Evolutionary conservation across 2,113 vertebrate species (phyloP).

Genomic region (Gasterosteus aculeatus): DNA sequence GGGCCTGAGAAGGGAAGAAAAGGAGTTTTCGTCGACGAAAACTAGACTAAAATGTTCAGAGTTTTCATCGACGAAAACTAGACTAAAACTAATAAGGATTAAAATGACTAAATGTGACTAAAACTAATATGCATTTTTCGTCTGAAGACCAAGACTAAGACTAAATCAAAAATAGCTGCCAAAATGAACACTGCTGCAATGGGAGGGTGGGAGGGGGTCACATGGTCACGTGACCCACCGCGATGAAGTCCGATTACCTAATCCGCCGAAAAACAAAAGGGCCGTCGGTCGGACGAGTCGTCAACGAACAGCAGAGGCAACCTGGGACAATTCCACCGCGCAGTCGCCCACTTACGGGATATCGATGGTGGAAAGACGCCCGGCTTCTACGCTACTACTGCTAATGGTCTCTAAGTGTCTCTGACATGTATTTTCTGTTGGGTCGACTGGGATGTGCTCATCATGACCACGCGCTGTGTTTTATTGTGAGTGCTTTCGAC

Average conservation of each 20-base stretch:
- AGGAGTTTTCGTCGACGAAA: no score
- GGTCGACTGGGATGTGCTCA: constrained; percentile 67
- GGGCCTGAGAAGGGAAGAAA: no score
- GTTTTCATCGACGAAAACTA: no score
- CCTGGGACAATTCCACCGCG: constrained; percentile 58
- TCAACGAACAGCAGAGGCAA: constrained; percentile 46
- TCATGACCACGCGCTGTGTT: constrained; percentile 44
- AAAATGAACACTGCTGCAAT: no score
- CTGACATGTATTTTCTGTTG: constrained; percentile 56
- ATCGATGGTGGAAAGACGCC: constrained; percentile 69
- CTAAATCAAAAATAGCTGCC: no score
- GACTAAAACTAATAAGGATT: no score
- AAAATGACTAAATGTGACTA: no score
- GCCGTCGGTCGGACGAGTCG: constrained; percentile 76
- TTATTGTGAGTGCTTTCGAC: constrained; percentile 68
- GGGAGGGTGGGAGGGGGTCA: constrained; percentile 54
- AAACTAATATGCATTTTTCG: no score
- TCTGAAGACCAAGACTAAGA: no score
- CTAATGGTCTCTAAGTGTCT: constrained; percentile 79
- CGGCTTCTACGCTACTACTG: constrained; percentile 45
- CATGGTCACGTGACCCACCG: no score
- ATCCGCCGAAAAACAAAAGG: constrained; percentile 82
- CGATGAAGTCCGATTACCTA: constrained; percentile 85
- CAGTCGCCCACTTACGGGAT: constrained; percentile 70
- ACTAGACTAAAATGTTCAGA: no score